Evolutionary conservation across 2,113 vertebrate species (phyloP).

Genomic region (Geococcyx californianus): DNA sequence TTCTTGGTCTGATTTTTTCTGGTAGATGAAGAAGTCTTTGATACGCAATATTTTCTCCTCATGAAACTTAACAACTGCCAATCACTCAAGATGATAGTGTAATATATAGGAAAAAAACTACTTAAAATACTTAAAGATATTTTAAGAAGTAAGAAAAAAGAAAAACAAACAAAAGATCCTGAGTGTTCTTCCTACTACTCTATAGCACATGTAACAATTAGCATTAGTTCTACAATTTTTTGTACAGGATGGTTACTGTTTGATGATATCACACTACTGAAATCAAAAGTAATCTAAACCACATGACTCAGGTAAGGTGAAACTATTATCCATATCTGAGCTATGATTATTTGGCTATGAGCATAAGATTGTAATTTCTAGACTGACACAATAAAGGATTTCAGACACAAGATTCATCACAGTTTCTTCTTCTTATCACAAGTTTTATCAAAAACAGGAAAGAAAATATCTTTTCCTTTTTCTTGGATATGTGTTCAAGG

Average conservation of each 20-base stretch:
- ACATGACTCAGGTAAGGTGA: background rate
- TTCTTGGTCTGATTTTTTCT: background rate
- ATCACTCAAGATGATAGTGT: background rate
- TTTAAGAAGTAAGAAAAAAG: background rate
- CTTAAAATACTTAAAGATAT: background rate
- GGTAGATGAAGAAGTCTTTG: background rate
- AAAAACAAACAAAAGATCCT: background rate
- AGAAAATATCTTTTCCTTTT: background rate
- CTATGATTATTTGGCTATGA: background rate
- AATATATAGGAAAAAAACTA: background rate
- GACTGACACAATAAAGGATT: background rate
- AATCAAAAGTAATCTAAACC: background rate
- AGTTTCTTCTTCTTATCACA: background rate
- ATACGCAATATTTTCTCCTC: background rate
- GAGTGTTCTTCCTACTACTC: background rate
- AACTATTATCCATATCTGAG: background rate
- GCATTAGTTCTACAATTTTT: background rate
- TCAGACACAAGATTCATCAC: background rate
- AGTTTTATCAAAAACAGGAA: background rate
- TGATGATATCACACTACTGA: background rate
- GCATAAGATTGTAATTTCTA: background rate
- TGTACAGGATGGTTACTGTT: background rate
- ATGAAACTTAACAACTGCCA: background rate
- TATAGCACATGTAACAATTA: background rate
- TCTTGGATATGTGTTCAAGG: background rate